Percentiles rank a stretch among this genome's conserved stretches.
Evolutionary conservation across 2,797 vertebrate genomes (phyloP).

Genomic region (Microctenopoma stevenorrisi): DNA sequence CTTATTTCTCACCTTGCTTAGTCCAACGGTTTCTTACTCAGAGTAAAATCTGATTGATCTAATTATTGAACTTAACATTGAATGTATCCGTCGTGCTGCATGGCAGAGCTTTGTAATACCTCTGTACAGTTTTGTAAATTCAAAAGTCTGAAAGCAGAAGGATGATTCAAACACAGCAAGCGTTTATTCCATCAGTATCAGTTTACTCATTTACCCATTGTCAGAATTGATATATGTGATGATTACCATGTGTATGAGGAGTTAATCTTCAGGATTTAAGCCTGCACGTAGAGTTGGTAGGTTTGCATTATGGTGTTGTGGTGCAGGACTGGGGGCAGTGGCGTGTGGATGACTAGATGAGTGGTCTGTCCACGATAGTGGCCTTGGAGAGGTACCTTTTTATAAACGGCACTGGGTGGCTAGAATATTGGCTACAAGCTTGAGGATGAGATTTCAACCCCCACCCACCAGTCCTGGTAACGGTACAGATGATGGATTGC

Average conservation of each 20-base stretch:
- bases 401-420: conserved; percentile 70
- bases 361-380: conserved; percentile 64
- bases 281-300: background rate
- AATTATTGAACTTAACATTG: background rate
- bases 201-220: background rate
- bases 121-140: background rate
- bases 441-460: conserved; percentile 81
- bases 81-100: too few relatives aligned
- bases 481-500: conserved; percentile 84
- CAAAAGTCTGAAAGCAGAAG: background rate
- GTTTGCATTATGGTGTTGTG: conserved; percentile 34
- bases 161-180: background rate
- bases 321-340: conserved; percentile 41
- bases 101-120: background rate
- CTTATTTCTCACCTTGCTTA: background rate
- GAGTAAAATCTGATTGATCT: background rate
- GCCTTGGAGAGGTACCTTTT: conserved; percentile 78
- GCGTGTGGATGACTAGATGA: conserved; percentile 69
- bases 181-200: conserved; percentile 14
- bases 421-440: conserved; percentile 80
- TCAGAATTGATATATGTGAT: background rate
- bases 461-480: conserved; percentile 59
- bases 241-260: conserved; percentile 1
- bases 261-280: conserved; percentile 6
- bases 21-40: background rate